Evolutionary conservation across 1,140 invertebrate species (phyloP).

Genomic region (Agraylea sexmaculata): DNA sequence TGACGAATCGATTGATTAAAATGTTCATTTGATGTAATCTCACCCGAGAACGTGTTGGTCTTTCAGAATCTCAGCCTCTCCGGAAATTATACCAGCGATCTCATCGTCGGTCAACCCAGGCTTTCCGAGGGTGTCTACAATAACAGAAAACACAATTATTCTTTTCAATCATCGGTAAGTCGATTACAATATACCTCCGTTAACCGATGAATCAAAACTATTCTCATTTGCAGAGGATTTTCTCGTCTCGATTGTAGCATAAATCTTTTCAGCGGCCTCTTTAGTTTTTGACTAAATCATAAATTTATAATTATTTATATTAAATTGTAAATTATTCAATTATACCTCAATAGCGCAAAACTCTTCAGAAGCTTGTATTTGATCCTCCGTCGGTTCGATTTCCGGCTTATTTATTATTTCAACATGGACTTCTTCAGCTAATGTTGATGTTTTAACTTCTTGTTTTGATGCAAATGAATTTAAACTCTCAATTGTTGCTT

Average conservation of each 20-base stretch:
- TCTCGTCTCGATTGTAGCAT: slow-evolving; percentile 2
- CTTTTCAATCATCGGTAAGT: neutral
- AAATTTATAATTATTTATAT: neutral
- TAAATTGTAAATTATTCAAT: neutral
- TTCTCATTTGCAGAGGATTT: neutral
- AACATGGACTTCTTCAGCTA: no score
- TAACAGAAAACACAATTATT: neutral
- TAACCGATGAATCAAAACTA: neutral
- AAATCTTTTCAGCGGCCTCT: slow-evolving; percentile 4
- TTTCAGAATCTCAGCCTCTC: slow-evolving; percentile 51
- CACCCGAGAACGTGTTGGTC: slow-evolving; percentile 56
- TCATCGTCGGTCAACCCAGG: slow-evolving; percentile 48
- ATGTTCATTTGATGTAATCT: no score
- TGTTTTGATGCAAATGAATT: no score
- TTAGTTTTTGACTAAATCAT: slow-evolving; percentile 7
- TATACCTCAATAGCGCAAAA: no score
- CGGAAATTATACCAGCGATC: slow-evolving; percentile 53
- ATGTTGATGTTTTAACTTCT: no score
- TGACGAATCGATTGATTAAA: no score
- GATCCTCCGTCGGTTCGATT: no score
- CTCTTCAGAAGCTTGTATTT: no score
- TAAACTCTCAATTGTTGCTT: no score
- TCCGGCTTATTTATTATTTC: no score
- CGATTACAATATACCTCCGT: neutral
- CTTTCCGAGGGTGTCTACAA: slow-evolving; percentile 28